These are phyloP conservation scores for Microctonus hyperodae DNA, from an alignment of 2,888 invertebrate genomes.

Conservation along the genomic window DNA sequence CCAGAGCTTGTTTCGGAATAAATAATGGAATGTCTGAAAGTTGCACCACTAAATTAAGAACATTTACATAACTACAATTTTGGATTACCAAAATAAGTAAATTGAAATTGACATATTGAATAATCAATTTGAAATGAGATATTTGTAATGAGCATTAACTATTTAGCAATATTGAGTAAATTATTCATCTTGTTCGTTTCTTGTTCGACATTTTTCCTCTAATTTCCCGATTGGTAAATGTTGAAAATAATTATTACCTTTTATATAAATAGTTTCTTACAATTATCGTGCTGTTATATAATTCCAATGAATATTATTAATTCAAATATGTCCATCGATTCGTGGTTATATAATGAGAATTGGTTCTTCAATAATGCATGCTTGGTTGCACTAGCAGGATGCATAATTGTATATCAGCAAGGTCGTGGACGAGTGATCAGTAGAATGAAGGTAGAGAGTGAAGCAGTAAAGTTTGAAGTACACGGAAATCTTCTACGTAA, in stretches of 20 bases:
- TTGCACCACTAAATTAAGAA: background rate
- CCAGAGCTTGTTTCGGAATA: background rate
- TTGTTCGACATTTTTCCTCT: too few relatives aligned
- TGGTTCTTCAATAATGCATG: background rate
- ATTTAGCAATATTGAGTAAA: background rate
- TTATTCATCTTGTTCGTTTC: background rate
- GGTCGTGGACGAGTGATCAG: constrained; percentile 2
- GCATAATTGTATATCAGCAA: constrained; percentile 4
- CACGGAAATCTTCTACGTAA: background rate
- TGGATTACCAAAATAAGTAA: too few relatives aligned
- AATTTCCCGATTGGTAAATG: too few relatives aligned
- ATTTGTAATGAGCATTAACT: background rate
- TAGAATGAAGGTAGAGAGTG: background rate
- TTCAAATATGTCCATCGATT: background rate
- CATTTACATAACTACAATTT: too few relatives aligned
- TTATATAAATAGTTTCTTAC: background rate
- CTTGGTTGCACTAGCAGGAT: constrained; percentile 1
- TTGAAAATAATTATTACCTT: background rate
- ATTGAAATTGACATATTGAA: too few relatives aligned
- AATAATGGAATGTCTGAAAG: background rate
- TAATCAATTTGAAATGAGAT: background rate
- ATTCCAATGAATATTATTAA: background rate
- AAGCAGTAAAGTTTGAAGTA: constrained; percentile 1
- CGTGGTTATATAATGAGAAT: background rate
- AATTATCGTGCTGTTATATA: background rate